Evolutionary conservation across 2,888 invertebrate species (phyloP).

Genomic region (Griposia aprilina): DNA sequence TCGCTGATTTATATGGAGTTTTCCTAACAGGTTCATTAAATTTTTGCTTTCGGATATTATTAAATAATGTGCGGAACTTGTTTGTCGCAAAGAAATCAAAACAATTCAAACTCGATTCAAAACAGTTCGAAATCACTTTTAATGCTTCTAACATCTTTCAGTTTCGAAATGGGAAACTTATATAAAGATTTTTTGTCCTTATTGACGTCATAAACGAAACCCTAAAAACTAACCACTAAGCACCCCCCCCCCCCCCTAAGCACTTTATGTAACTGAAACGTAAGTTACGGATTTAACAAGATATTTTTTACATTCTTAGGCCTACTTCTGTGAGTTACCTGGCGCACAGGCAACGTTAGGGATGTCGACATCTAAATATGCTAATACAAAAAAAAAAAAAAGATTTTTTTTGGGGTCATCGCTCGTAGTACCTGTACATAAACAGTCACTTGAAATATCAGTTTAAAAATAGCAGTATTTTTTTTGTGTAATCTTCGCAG

Average conservation of each 20-base stretch:
- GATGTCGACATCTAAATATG: too few relatives aligned
- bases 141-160: neutral
- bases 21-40: neutral
- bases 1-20: neutral
- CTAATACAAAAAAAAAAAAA: too few relatives aligned
- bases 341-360: too few relatives aligned
- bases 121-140: neutral
- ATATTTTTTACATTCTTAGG: too few relatives aligned
- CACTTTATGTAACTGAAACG: neutral
- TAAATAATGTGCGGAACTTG: neutral
- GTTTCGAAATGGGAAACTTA: neutral
- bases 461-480: too few relatives aligned
- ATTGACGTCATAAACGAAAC: neutral
- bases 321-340: too few relatives aligned
- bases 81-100: neutral
- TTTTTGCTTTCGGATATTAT: neutral
- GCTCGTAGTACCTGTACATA: too few relatives aligned
- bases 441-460: too few relatives aligned
- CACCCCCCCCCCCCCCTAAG: too few relatives aligned
- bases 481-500: too few relatives aligned
- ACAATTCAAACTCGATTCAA: neutral
- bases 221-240: too few relatives aligned
- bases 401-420: too few relatives aligned
- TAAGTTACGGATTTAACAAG: neutral
- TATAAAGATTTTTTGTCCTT: neutral